Evolutionary conservation across 2,888 invertebrate genomes (phyloP), one percentile per base, ranked within the genome.

Genomic region (Ischnus inquisitorius): DNA sequence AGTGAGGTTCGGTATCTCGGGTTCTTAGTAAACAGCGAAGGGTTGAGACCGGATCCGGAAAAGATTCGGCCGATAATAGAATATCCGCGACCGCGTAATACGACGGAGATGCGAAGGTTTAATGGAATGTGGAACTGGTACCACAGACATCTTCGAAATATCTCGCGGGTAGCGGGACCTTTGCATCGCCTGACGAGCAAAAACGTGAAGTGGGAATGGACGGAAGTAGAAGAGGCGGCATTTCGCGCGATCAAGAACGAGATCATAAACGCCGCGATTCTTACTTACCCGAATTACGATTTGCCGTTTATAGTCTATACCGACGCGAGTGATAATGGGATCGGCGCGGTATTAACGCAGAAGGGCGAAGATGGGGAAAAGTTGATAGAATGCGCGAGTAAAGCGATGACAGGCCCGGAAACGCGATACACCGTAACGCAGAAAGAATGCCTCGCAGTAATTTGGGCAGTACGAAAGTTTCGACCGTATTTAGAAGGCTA

Each of bases 111-210:
- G 1, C 14, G 69, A 1, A 19, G 69, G 3, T 69, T 69, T 3
- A 16, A 25, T 8, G 69, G 69, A 2, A 69, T 48, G 51, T 22
- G 48, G 3, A 69, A 69, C 14, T 69, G 69, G 69, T 69, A 51
- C 48, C 19, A 46, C 6, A 3, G 51, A 0, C 51, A 69, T 6
- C 1, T 69, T 1, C 22, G n/a, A 16, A 69, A 19, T n/a, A 39
- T 69, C 8, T 48, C 22, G 22, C 14, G 43, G 8, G 34, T 69
- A 1, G 51, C 48, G 16, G 22, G 69, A 2, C 48, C 69, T 6
- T 19, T 71, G 4, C 51, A 28, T 14, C 28, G 57, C 3, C 28
- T 28, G n/a, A 48, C 48, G 0, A 48, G 48, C 3, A 48, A 48
- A 3, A 48, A 2, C 14, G 16, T 48, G 0, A 3, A 2, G 5